These are phyloP conservation scores for Gymnorhina tibicen DNA, from an alignment of 2,113 vertebrate genomes.

Conservation along the genomic window DNA sequence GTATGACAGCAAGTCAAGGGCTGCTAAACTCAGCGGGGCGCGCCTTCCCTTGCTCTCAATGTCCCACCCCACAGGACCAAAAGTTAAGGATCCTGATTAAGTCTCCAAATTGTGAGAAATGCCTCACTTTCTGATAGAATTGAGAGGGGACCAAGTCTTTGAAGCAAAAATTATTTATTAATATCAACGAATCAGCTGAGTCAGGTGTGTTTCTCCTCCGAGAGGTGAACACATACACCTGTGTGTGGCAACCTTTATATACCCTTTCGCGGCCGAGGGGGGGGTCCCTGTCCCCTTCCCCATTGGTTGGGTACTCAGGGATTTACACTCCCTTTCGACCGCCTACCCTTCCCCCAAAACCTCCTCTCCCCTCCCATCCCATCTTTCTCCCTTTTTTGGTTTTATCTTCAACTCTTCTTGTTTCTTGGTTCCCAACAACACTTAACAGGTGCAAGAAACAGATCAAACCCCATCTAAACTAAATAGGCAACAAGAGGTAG, in stretches of 20 bases:
- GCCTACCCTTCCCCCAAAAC: neutral
- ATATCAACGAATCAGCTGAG: neutral
- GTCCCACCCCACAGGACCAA: neutral
- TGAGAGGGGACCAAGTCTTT: neutral
- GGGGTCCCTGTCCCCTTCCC: too few relatives aligned
- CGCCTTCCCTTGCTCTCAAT: accelerated
- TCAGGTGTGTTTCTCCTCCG: neutral
- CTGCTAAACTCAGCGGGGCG: neutral
- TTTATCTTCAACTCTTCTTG: neutral
- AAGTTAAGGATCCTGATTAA: neutral
- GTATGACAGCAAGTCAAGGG: neutral
- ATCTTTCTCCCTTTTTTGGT: neutral
- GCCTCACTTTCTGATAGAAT: neutral
- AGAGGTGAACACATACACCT: neutral
- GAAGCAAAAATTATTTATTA: neutral
- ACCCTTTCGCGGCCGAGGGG: accelerated
- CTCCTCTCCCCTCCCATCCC: too few relatives aligned
- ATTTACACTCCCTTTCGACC: too few relatives aligned
- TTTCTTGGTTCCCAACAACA: neutral
- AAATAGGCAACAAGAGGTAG: neutral
- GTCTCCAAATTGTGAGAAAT: neutral
- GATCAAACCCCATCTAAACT: neutral
- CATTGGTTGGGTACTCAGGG: neutral
- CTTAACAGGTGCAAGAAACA: neutral
- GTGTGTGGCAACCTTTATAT: neutral